Evolutionary conservation across 2,113 vertebrate genomes (phyloP).

Genomic region (Sitta europaea): DNA sequence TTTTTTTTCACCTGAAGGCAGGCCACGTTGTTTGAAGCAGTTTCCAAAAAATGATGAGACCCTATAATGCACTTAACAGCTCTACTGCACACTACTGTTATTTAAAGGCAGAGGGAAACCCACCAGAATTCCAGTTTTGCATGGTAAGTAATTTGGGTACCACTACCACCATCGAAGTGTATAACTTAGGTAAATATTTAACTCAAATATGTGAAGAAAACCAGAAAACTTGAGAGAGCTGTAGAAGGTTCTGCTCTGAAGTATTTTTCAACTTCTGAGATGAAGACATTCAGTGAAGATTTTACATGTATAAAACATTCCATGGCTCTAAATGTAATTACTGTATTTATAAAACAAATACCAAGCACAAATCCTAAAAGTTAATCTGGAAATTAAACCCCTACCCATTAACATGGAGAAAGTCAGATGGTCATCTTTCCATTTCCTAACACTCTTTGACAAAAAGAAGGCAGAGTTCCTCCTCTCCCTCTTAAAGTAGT

Average conservation of each 20-base stretch:
- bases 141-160: not conserved
- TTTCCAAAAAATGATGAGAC: not conserved
- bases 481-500: not conserved
- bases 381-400: not conserved
- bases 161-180: not conserved
- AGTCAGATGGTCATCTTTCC: not conserved
- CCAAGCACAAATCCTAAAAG: not conserved
- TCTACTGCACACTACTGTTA: not conserved
- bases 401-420: not conserved
- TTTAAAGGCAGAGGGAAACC: not conserved
- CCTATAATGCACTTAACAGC: not conserved
- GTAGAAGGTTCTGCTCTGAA: not conserved
- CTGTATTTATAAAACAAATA: not conserved
- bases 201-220: not conserved
- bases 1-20: not conserved
- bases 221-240: not conserved
- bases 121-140: not conserved
- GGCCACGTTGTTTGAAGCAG: not conserved
- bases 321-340: not conserved
- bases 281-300: not conserved
- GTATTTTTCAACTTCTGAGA: not conserved
- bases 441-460: not conserved
- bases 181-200: not conserved
- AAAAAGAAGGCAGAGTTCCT: not conserved
- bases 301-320: not conserved